A percentile compares a stretch with the other conserved stretches of the same genome.
Evolutionary conservation across 2,797 vertebrate species (phyloP).

Genomic region (Potorous gilbertii): DNA sequence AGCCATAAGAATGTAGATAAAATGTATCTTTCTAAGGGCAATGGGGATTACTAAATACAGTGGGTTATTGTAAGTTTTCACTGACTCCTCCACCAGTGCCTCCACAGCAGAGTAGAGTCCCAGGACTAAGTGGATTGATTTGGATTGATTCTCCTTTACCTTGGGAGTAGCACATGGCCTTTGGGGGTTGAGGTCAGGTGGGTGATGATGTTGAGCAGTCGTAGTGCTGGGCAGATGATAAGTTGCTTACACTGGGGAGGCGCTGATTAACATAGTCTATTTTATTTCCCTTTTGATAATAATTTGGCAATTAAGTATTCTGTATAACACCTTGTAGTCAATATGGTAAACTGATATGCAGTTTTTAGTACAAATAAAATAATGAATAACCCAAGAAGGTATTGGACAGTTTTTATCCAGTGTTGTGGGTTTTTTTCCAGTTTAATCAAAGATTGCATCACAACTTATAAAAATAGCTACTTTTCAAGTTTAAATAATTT

Average conservation of each 20-base stretch:
- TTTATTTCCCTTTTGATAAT: background rate
- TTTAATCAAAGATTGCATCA: background rate
- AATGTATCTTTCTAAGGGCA: background rate
- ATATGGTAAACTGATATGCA: background rate
- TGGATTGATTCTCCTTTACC: background rate
- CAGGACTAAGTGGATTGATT: background rate
- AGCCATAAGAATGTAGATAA: background rate
- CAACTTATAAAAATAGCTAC: background rate
- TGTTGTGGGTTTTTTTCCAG: background rate
- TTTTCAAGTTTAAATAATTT: background rate
- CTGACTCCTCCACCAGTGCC: background rate
- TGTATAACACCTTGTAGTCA: background rate
- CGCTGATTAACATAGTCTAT: background rate
- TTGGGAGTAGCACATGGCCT: background rate
- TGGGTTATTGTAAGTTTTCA: background rate
- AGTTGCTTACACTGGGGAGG: background rate
- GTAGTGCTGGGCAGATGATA: background rate
- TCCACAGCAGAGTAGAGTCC: background rate
- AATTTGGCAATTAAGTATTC: background rate
- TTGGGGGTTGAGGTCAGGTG: background rate
- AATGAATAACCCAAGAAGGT: background rate
- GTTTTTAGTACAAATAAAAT: background rate
- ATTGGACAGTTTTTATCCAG: background rate
- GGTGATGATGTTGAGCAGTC: background rate
- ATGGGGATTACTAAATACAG: background rate